A percentile compares a stretch with the other conserved stretches of the same genome.
These are phyloP conservation scores for Heliconius sara DNA, from an alignment of 2,888 invertebrate genomes.

Conservation along the genomic window DNA sequence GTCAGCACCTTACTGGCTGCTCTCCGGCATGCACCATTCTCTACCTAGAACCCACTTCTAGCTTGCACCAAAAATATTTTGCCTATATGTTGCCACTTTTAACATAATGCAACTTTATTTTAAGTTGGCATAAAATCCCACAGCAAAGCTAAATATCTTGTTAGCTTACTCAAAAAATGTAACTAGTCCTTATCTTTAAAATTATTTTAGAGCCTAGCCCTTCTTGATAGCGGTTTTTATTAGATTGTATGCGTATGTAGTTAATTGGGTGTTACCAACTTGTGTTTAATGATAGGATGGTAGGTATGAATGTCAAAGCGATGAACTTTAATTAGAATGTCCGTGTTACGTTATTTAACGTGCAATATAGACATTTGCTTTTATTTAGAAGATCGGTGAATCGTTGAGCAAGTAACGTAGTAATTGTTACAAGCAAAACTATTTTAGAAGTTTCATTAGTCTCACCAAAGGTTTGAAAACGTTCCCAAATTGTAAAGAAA, in stretches of 20 bases:
- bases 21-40: constrained; percentile 81
- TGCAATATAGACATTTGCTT: constrained; percentile 72
- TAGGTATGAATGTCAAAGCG: constrained; percentile 84
- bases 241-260: constrained; percentile 73
- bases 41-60: constrained; percentile 83
- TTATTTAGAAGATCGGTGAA: constrained; percentile 57
- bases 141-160: constrained; percentile 74
- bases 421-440: constrained; percentile 76
- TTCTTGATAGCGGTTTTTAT: constrained; percentile 79
- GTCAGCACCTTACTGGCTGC: constrained; percentile 76
- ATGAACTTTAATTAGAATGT: constrained; percentile 83
- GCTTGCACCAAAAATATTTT: constrained; percentile 79
- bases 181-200: constrained; percentile 77
- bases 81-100: constrained; percentile 62
- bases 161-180: constrained; percentile 72
- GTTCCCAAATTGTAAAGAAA: constrained; percentile 82
- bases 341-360: constrained; percentile 82
- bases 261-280: constrained; percentile 78
- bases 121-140: constrained; percentile 63
- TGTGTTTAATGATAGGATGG: constrained; percentile 78
- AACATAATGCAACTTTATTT: constrained; percentile 64
- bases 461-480: constrained; percentile 79
- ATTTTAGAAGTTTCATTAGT: constrained; percentile 76
- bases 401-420: constrained; percentile 70
- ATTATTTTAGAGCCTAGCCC: constrained; percentile 76